Evolutionary conservation across 53 echinoderm and acorn worm genomes (phyloP).

Genomic region (Arbacia lixula): DNA sequence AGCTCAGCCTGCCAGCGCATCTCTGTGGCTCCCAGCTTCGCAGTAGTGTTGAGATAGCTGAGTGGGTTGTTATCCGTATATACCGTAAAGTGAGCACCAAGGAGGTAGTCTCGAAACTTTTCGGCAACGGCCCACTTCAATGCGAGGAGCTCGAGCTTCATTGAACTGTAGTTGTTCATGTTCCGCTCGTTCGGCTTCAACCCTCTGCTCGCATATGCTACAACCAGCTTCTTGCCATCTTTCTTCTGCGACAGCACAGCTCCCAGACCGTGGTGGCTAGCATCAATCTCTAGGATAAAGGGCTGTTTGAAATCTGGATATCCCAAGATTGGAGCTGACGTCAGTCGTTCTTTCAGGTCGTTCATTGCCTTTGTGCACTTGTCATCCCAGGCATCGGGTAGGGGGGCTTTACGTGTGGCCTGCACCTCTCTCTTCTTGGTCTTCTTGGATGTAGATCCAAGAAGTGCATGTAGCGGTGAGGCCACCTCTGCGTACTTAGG

Average conservation of each 20-base stretch:
- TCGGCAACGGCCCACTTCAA: conserved; percentile 46
- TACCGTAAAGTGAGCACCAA: too few relatives aligned
- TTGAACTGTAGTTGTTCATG: conserved; percentile 70
- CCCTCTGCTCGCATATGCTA: too few relatives aligned
- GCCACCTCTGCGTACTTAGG: conserved; percentile 57
- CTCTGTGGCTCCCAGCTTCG: conserved; percentile 61
- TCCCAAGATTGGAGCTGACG: too few relatives aligned
- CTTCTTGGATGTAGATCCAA: conserved; percentile 15
- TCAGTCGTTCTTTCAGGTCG: too few relatives aligned
- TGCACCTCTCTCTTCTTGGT: background rate
- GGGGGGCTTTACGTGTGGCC: too few relatives aligned
- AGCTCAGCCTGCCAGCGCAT: conserved; percentile 61
- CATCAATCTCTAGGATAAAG: conserved; percentile 65
- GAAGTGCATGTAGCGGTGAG: conserved; percentile 60
- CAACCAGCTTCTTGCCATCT: too few relatives aligned
- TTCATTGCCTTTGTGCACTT: too few relatives aligned
- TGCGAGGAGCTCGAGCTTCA: conserved; percentile 59
- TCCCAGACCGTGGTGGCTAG: conserved; percentile 60
- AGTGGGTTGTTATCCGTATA: too few relatives aligned
- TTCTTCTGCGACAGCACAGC: too few relatives aligned
- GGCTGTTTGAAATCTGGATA: too few relatives aligned
- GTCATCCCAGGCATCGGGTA: too few relatives aligned
- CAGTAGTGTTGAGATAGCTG: conserved; percentile 49
- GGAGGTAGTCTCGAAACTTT: conserved; percentile 62
- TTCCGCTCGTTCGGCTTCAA: too few relatives aligned